Evolutionary conservation across 2,113 vertebrate genomes (phyloP).

Genomic region (Taurulus bubalis): DNA sequence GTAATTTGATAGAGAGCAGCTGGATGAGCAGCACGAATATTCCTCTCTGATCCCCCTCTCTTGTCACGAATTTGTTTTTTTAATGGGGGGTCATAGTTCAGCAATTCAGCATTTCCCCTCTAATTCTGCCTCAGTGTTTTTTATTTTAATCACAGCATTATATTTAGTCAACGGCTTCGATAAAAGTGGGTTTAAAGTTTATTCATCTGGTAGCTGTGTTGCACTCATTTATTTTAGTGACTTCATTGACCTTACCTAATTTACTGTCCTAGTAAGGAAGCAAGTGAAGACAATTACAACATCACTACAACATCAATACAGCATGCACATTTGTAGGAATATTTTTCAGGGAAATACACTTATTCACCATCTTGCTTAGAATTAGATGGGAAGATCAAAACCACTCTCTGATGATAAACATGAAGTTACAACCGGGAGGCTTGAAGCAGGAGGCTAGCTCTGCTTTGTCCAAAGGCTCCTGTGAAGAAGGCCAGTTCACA

Average conservation of each 20-base stretch:
- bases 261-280: not conserved
- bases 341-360: not conserved
- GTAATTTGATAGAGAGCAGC: slow-evolving; percentile 68
- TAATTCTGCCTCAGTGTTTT: not conserved
- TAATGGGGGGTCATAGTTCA: slow-evolving; percentile 16
- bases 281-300: not conserved
- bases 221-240: not conserved
- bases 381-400: not conserved
- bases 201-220: not conserved
- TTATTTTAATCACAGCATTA: slow-evolving; percentile 2
- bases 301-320: no score
- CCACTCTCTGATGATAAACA: not conserved
- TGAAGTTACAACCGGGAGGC: not conserved
- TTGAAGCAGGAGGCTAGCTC: not conserved
- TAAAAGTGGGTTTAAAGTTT: fast-evolving
- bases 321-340: not conserved
- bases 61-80: slow-evolving; percentile 6
- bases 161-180: slow-evolving; percentile 12
- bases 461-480: not conserved
- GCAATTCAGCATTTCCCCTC: not conserved
- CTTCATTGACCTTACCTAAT: not conserved
- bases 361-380: not conserved
- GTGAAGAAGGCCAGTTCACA: not conserved
- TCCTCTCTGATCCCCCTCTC: slow-evolving; percentile 13
- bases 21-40: slow-evolving; percentile 41